phyloP scores from a whole-genome alignment of 2,797 vertebrate genomes.

The Luscinia luscinia region DNA sequence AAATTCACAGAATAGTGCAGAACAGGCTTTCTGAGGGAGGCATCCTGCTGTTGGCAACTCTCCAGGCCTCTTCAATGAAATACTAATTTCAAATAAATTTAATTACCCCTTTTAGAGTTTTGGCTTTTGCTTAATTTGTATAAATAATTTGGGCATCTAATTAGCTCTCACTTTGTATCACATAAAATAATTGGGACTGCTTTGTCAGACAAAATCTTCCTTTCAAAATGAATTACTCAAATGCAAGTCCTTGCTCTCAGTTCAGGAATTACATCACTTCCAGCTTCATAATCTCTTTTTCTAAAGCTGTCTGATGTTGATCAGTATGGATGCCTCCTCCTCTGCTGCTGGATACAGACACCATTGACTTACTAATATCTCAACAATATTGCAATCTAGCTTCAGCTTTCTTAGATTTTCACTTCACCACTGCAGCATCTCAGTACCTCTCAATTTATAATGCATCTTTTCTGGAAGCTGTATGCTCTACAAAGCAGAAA shows the following conservation, averaged over 20 bases:
- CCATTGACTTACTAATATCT: neutral
- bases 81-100: conserved; percentile 57
- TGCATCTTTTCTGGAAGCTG: neutral
- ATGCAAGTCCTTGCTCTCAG: conserved; percentile 6
- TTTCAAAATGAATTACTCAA: conserved; percentile 35
- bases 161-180: conserved; percentile 52
- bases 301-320: neutral
- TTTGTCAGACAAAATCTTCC: conserved; percentile 56
- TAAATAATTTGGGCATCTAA: conserved; percentile 51
- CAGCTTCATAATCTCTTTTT: conserved; percentile 16
- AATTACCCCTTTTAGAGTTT: conserved; percentile 51
- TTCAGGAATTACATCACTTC: neutral
- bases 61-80: conserved; percentile 47
- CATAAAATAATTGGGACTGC: conserved; percentile 50
- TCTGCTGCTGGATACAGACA: neutral
- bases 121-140: conserved; percentile 63
- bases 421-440: neutral
- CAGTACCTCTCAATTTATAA: neutral
- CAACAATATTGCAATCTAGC: neutral
- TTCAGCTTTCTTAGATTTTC: neutral
- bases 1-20: neutral
- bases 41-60: conserved; percentile 9
- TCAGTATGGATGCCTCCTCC: neutral
- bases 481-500: neutral
- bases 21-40: conserved; percentile 14